Percentiles rank a stretch among this genome's conserved stretches.
These are phyloP conservation scores for Alces alces DNA, from an alignment of 2,113 vertebrate species.

Conservation along the genomic window DNA sequence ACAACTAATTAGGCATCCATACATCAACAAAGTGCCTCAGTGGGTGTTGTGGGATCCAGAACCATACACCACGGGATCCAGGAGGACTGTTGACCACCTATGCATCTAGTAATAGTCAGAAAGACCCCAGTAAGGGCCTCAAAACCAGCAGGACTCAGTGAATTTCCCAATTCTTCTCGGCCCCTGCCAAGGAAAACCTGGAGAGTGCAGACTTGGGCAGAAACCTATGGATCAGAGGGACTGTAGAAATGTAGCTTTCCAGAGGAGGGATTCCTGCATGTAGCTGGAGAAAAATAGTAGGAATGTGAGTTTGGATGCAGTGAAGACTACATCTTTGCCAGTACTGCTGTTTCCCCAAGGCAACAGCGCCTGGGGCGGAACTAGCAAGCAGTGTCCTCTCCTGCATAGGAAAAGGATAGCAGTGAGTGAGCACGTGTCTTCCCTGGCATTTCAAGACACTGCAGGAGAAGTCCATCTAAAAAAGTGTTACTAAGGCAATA, in stretches of 20 bases:
- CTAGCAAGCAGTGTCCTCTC: neutral
- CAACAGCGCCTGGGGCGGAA: neutral
- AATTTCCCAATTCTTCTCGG: rapidly evolving
- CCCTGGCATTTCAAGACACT: neutral
- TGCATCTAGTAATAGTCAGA: neutral
- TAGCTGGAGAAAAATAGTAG: neutral
- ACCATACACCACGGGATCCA: neutral
- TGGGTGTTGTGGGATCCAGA: neutral
- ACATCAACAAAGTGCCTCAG: neutral
- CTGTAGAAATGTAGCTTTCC: neutral
- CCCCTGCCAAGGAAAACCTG: neutral
- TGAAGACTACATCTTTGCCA: neutral
- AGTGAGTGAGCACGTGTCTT: neutral
- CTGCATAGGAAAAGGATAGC: neutral
- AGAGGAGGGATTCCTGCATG: neutral
- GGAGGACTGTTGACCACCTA: neutral
- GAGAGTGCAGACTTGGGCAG: neutral
- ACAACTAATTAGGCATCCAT: neutral
- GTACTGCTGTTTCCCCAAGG: neutral
- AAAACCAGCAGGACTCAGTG: neutral
- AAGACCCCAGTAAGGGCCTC: neutral
- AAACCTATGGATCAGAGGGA: neutral
- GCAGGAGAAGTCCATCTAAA: neutral
- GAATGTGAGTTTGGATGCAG: neutral
- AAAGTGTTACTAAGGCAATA: neutral